A percentile compares a stretch with the other conserved stretches of the same genome.
Conservation (phyloP, 2,888 invertebrate species). For the Yponomeuta plumbellus region DNA sequence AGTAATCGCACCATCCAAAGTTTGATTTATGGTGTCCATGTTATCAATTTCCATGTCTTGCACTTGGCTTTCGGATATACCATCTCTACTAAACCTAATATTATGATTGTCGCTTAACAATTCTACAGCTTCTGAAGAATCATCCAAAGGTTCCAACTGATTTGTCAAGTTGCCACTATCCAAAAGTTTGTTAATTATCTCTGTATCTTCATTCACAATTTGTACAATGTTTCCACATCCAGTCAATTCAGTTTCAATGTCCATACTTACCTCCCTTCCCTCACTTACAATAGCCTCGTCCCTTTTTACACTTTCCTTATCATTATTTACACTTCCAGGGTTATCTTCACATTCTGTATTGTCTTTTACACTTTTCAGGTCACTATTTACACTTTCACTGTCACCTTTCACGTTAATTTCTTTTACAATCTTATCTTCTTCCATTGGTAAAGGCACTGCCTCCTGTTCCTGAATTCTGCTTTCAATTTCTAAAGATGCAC, state of each 20-base stretch:
- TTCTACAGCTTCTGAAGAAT: not conserved
- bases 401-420: not conserved
- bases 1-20: not conserved
- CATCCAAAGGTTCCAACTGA: not conserved
- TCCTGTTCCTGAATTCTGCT: not conserved
- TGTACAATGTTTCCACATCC: not conserved
- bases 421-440: not conserved
- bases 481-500: not conserved
- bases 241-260: not conserved
- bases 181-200: not conserved
- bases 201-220: not conserved
- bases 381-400: not conserved
- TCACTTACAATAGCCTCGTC: not conserved
- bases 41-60: not conserved
- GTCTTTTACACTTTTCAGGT: not conserved
- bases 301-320: not conserved
- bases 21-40: not conserved
- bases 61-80: not conserved
- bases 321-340: not conserved
- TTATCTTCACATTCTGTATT: not conserved
- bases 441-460: not conserved
- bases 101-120: not conserved
- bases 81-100: not conserved
- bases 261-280: no score
- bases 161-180: not conserved